Percentiles rank a stretch among this genome's conserved stretches.
phyloP scores from a whole-genome alignment of 2,113 vertebrate species.

The Cervus canadensis region DNA sequence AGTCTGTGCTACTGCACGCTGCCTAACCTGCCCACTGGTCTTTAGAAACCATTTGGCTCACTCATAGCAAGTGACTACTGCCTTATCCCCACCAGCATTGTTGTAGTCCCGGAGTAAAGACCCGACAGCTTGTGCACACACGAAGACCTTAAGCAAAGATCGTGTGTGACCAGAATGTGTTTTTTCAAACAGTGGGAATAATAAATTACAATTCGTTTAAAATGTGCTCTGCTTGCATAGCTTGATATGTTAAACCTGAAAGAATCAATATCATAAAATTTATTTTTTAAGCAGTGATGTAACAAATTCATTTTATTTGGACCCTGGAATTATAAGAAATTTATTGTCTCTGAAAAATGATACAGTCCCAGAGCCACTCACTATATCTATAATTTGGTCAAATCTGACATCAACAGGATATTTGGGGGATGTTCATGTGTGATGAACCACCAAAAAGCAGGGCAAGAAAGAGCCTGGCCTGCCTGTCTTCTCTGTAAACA shows the following conservation, averaged over 20 bases:
- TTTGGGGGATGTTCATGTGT: not conserved
- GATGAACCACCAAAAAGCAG: not conserved
- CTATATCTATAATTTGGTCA: not conserved
- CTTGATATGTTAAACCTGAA: not conserved
- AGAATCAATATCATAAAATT: not conserved
- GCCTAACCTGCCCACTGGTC: not conserved
- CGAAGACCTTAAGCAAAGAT: not conserved
- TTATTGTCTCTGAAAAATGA: not conserved
- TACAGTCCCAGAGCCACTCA: not conserved
- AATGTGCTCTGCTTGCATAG: not conserved
- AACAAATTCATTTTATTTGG: not conserved
- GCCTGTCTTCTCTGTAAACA: not conserved
- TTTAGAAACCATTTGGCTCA: not conserved
- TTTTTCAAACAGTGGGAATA: not conserved
- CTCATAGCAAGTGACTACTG: fast-evolving
- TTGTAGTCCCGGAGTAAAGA: not conserved
- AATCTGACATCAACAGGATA: not conserved
- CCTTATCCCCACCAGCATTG: no score
- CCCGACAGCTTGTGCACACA: no score
- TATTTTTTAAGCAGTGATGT: not conserved
- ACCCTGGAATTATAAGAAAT: not conserved
- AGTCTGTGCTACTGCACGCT: no score
- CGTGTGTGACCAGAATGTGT: not conserved
- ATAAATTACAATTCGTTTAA: not conserved
- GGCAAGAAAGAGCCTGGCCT: not conserved